Evolutionary conservation across 37 sponge, comb jelly and placozoan species (phyloP).

Genomic region (Spongia lamella): DNA sequence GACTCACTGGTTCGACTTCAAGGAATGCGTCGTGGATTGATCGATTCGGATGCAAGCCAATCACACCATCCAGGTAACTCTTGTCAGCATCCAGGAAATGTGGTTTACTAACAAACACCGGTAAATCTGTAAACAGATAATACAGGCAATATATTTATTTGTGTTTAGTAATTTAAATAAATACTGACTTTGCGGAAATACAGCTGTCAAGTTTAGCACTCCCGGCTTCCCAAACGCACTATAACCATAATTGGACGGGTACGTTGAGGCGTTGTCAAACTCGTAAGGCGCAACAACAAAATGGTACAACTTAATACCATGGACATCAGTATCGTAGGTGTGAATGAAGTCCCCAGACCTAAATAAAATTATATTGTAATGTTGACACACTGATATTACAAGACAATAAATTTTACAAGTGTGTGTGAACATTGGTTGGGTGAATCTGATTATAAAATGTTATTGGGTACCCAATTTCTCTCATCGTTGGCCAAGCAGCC

Average conservation of each 20-base stretch:
- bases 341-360: conserved; percentile 79
- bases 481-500: too few relatives aligned
- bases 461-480: too few relatives aligned
- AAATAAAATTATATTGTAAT: too few relatives aligned
- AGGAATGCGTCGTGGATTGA: conserved; percentile 64
- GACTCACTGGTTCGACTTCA: conserved; percentile 77
- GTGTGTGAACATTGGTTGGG: too few relatives aligned
- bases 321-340: conserved; percentile 23
- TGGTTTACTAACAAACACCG: conserved; percentile 87
- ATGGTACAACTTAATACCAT: conserved; percentile 54
- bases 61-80: conserved; percentile 41
- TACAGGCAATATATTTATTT: background rate
- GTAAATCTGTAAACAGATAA: conserved; percentile 48
- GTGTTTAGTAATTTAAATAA: background rate
- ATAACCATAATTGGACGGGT: conserved; percentile 61
- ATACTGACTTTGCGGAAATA: conserved; percentile 47
- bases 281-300: conserved; percentile 61
- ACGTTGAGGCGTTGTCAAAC: conserved; percentile 57
- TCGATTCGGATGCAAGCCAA: conserved; percentile 60
- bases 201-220: conserved; percentile 80
- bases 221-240: conserved; percentile 66
- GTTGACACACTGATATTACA: too few relatives aligned
- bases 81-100: conserved; percentile 88
- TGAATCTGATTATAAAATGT: too few relatives aligned
- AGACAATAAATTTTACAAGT: too few relatives aligned